phyloP scores from a whole-genome alignment of 2,113 vertebrate species.

The Dipodomys merriami region DNA sequence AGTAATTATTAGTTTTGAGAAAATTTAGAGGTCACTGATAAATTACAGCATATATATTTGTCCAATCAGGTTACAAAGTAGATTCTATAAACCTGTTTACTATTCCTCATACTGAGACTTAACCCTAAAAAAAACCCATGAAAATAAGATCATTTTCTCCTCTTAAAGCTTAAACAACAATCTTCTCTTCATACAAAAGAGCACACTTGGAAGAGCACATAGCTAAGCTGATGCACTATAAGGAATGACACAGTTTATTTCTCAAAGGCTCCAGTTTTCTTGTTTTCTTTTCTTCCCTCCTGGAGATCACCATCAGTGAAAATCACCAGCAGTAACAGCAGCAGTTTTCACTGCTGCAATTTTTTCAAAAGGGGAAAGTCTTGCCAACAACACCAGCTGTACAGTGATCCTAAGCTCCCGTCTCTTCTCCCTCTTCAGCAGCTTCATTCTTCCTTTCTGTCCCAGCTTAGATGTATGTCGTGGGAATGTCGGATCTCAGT shows the following conservation, averaged over 20 bases:
- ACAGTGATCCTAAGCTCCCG: constrained; percentile 50
- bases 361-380: not conserved
- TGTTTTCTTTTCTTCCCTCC: not conserved
- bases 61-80: not conserved
- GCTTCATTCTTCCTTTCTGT: constrained; percentile 45
- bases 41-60: not conserved
- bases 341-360: constrained; percentile 61
- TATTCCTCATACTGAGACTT: not conserved
- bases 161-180: not conserved
- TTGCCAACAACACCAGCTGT: constrained; percentile 68
- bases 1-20: not conserved
- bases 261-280: constrained; percentile 31
- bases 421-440: constrained; percentile 59
- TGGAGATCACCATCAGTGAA: constrained; percentile 45
- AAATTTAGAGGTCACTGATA: not conserved
- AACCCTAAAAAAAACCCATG: not conserved
- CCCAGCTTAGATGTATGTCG: not conserved
- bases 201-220: constrained; percentile 39
- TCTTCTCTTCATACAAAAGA: not conserved
- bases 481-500: constrained; percentile 66
- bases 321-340: constrained; percentile 60
- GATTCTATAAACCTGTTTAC: not conserved
- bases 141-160: not conserved
- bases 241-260: constrained; percentile 54
- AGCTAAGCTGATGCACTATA: not conserved